Percentiles rank a stretch among this genome's conserved stretches.
Conservation (phyloP, 1,140 invertebrate genomes). For the Nylanderia fulva region DNA sequence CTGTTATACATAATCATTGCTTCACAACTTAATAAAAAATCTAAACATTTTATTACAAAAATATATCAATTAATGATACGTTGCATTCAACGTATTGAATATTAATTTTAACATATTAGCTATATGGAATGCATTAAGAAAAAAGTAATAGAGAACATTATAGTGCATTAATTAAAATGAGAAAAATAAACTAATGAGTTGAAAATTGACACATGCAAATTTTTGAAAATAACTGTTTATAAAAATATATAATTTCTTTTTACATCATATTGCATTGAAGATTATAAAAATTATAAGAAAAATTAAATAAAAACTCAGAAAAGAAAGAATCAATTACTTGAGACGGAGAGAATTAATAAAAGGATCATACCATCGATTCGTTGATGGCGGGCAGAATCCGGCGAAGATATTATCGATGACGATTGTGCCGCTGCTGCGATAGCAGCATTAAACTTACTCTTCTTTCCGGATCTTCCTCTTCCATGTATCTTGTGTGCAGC, state of each 20-base stretch:
- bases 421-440: constrained; percentile 88
- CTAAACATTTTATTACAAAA: not conserved
- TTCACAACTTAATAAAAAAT: not conserved
- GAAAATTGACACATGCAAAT: no score
- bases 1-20: not conserved
- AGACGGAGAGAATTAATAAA: not conserved
- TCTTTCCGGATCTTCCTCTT: constrained; percentile 86
- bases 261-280: no score
- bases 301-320: no score
- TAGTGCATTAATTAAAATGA: no score
- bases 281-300: no score
- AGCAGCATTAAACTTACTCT: constrained; percentile 90
- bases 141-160: no score
- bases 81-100: not conserved
- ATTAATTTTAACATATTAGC: not conserved
- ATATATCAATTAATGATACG: not conserved
- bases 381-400: constrained; percentile 89
- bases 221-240: no score
- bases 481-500: constrained; percentile 91
- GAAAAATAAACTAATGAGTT: no score
- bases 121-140: no score
- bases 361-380: constrained; percentile 82
- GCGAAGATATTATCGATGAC: constrained; percentile 90
- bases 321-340: not conserved
- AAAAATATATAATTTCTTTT: no score